Percentiles rank a stretch among this genome's conserved stretches.
Evolutionary conservation across 2,797 vertebrate genomes (phyloP).

Genomic region (Coendou prehensilis): DNA sequence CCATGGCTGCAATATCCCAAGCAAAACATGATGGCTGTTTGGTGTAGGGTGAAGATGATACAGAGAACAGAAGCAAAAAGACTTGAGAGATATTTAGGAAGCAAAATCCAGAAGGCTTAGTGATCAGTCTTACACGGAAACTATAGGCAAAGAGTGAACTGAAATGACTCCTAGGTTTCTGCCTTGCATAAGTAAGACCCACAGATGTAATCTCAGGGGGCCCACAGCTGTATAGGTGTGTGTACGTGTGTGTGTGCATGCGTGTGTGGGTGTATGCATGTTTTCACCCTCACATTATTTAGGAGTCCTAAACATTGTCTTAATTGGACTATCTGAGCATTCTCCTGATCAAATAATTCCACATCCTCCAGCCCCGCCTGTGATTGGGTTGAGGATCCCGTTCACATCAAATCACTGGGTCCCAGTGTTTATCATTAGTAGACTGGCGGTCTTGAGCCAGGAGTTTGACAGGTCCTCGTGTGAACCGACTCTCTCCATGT

Average conservation of each 20-base stretch:
- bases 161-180: not conserved
- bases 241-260: too few species aligned
- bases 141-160: not conserved
- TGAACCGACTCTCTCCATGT: not conserved
- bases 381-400: not conserved
- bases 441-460: too few species aligned
- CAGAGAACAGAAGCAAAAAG: not conserved
- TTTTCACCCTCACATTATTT: not conserved
- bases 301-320: not conserved
- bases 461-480: not conserved
- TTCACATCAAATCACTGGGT: not conserved
- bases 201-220: not conserved
- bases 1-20: not conserved
- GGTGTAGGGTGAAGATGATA: too few species aligned
- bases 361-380: not conserved
- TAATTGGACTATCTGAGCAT: not conserved
- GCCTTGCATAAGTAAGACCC: not conserved
- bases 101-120: not conserved
- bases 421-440: not conserved
- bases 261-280: too few species aligned
- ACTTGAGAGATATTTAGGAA: not conserved
- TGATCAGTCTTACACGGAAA: not conserved
- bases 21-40: not conserved
- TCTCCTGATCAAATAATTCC: not conserved
- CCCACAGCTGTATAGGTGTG: too few species aligned